Evolutionary conservation across 2,113 vertebrate genomes (phyloP), one percentile per base, ranked within the genome.

Genomic region (Rhinoderma darwinii): DNA sequence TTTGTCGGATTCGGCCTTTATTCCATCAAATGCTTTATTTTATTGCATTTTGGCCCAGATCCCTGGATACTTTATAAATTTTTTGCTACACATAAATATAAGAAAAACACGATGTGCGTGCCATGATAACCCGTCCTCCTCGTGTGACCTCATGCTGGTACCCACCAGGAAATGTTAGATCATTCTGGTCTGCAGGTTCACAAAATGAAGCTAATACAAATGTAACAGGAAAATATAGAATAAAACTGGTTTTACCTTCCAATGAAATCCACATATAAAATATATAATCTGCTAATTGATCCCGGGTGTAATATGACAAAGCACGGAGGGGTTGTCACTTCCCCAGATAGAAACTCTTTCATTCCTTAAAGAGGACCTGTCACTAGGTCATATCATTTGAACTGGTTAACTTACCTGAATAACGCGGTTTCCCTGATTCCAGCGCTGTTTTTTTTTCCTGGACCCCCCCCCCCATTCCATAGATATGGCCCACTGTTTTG

Each of bases 1-100:
- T n/a, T 68, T 77, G 84, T 85, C 56, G 68, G 41, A 66, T 85
- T 68, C 43, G 20, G 37, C 51, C 44, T 44, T 84, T 61, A 74
- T 76, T 84, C 44, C 83, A 37, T 66, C 15, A 41, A 12, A 44
- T 70, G 81, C 43, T 83, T 83, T 83, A 50, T 70, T 83, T 83
- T 83, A 83, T 83, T 66, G 27, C 81, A 72, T 37, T 20, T 83
- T 82, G 79, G 79, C 79, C 35, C 37, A 0, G 14, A 30, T 82
- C 63, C 63, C 81, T 68, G 41, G 43, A 83, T 35, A 70, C 43
- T 14, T 72, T 72, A 72, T 72, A 22, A 30, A 18, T 70, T 70
- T 44, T 72, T 20, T 50, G 44, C 51, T 35, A 47, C 41, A 83
- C 61, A 68, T 83, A 50, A 83, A 83, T 83, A 83, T 83, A 50